Evolutionary conservation across 2,797 vertebrate species (phyloP).

Genomic region (Morus bassanus): DNA sequence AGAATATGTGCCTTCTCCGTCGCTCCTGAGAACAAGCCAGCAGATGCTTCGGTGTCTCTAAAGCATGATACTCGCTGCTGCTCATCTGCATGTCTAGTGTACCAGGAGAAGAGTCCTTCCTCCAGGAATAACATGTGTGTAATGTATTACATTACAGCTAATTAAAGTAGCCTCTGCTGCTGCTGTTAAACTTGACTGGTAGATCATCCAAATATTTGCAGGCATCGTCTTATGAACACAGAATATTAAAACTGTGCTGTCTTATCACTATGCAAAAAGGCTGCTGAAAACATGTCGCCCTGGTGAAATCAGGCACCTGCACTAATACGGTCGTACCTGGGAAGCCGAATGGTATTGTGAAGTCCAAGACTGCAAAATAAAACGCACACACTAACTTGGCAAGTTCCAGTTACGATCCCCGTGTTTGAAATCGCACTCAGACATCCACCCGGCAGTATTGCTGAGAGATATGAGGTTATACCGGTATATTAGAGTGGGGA

Average conservation of each 20-base stretch:
- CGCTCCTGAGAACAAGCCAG: not conserved
- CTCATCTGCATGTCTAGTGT: conserved; percentile 21
- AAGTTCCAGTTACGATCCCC: not conserved
- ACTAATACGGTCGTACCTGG: not conserved
- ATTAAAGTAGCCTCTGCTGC: conserved; percentile 30
- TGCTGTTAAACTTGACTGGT: not conserved
- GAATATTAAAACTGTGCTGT: not conserved
- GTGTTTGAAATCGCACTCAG: not conserved
- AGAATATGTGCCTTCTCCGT: not conserved
- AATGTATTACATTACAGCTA: not conserved
- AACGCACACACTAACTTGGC: not conserved
- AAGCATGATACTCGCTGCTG: not conserved
- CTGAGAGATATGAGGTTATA: not conserved
- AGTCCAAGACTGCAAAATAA: not conserved
- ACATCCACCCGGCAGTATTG: not conserved
- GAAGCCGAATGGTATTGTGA: not conserved
- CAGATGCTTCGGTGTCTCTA: not conserved
- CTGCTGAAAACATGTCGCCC: not conserved
- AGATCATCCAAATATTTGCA: conserved; percentile 15
- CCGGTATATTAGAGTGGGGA: not conserved
- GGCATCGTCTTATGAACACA: not conserved
- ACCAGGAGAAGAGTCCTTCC: not conserved
- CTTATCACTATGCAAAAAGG: not conserved
- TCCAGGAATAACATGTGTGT: conserved; percentile 23
- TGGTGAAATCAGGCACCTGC: not conserved